phyloP scores from a whole-genome alignment of 2,888 invertebrate genomes.

The Troilus luridus region DNA sequence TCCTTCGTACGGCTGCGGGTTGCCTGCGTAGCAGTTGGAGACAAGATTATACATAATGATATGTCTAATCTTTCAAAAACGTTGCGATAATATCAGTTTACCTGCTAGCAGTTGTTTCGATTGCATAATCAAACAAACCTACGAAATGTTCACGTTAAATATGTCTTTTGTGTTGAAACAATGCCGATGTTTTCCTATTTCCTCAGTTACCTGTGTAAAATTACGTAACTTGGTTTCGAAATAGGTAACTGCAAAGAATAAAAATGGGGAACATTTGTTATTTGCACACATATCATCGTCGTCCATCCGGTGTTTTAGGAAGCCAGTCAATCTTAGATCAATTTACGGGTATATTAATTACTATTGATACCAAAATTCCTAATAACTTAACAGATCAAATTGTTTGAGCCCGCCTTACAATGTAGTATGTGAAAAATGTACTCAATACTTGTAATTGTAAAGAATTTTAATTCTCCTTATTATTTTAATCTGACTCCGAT shows the following conservation, averaged over 20 bases:
- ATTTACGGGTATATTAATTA: no score
- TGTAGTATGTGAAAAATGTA: no score
- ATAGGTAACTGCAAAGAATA: background rate
- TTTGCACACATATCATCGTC: no score
- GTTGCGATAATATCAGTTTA: background rate
- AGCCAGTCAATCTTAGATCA: no score
- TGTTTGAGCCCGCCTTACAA: no score
- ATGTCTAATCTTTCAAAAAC: background rate
- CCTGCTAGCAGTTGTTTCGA: background rate
- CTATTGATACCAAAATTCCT: no score
- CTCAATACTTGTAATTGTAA: no score
- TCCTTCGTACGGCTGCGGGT: background rate
- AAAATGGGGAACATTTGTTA: background rate
- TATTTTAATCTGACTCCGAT: no score
- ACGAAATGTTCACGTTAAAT: constrained; percentile 15
- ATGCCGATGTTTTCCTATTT: background rate
- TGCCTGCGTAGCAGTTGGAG: background rate
- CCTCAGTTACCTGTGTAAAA: background rate
- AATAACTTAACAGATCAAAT: no score
- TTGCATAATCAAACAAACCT: constrained; percentile 1
- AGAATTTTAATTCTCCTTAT: no score
- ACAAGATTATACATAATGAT: constrained; percentile 27
- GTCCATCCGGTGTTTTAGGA: no score
- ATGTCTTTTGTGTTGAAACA: constrained; percentile 33
- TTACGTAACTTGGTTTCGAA: background rate